Evolutionary conservation across 1,140 invertebrate genomes (phyloP).

Genomic region (Adelges cooleyi): DNA sequence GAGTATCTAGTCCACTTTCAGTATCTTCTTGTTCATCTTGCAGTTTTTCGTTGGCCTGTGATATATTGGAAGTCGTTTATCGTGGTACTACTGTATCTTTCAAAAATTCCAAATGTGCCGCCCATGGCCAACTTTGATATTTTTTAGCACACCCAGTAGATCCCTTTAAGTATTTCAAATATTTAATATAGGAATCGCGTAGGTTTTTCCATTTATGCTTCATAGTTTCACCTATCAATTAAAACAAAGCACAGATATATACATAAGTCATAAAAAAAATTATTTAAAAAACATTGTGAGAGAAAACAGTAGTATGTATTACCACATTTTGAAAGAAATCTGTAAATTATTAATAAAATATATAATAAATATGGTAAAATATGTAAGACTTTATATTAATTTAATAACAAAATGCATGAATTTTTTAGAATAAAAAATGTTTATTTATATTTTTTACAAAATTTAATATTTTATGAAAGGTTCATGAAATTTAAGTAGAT

Average conservation of each 20-base stretch:
- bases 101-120: constrained; percentile 8
- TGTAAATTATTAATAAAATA: too few species aligned
- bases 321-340: neutral
- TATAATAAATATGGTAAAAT: too few species aligned
- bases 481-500: too few species aligned
- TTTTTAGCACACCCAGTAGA: constrained; percentile 1
- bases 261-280: too few species aligned
- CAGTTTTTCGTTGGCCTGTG: neutral
- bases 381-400: too few species aligned
- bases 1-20: neutral
- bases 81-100: constrained; percentile 30
- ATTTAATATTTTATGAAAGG: neutral
- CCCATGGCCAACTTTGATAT: constrained; percentile 15
- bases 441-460: neutral
- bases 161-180: neutral
- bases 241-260: neutral
- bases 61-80: neutral
- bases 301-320: neutral
- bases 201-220: constrained; percentile 13
- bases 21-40: neutral
- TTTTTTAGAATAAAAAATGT: too few species aligned
- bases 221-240: neutral
- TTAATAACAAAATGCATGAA: too few species aligned
- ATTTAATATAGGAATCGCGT: constrained; percentile 9
- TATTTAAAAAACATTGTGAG: neutral